Conservation (phyloP, 1,140 invertebrate species). For the Platyura marginata region DNA sequence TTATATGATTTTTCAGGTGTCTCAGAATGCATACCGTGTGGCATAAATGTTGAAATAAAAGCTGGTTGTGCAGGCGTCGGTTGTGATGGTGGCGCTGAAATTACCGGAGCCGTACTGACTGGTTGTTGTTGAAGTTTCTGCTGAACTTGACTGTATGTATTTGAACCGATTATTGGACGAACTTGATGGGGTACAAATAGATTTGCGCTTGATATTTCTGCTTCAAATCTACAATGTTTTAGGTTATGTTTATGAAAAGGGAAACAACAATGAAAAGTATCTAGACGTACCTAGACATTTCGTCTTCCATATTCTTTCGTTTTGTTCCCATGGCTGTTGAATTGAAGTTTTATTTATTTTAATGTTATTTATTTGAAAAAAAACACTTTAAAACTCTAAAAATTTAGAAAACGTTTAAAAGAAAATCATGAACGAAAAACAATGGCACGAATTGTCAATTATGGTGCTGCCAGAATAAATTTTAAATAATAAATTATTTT, state of each 20-base stretch:
- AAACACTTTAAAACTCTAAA: too few species aligned
- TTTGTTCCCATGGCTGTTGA: slow-evolving; percentile 16
- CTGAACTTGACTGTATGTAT: slow-evolving; percentile 45
- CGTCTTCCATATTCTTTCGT: slow-evolving; percentile 49
- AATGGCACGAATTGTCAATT: too few species aligned
- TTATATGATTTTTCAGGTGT: slow-evolving; percentile 4
- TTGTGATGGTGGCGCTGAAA: slow-evolving; percentile 28
- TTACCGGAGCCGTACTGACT: slow-evolving; percentile 16
- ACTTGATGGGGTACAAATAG: slow-evolving; percentile 30
- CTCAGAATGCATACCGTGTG: slow-evolving; percentile 21
- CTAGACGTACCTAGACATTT: slow-evolving; percentile 52
- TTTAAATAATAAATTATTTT: too few species aligned
- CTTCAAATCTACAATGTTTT: slow-evolving; percentile 46
- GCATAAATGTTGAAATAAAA: slow-evolving; percentile 24
- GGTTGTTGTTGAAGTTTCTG: slow-evolving; percentile 38
- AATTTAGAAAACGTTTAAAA: too few species aligned
- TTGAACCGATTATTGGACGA: slow-evolving; percentile 42
- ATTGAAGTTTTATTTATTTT: not conserved
- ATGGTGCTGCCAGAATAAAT: too few species aligned
- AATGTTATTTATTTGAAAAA: too few species aligned
- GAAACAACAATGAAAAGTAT: not conserved
- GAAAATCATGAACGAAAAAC: too few species aligned
- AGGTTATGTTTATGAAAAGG: not conserved
- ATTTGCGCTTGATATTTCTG: slow-evolving; percentile 52
- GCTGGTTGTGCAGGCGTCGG: slow-evolving; percentile 28